Conservation (phyloP, 2,797 vertebrate species). For the Premnoplex brunnescens region DNA sequence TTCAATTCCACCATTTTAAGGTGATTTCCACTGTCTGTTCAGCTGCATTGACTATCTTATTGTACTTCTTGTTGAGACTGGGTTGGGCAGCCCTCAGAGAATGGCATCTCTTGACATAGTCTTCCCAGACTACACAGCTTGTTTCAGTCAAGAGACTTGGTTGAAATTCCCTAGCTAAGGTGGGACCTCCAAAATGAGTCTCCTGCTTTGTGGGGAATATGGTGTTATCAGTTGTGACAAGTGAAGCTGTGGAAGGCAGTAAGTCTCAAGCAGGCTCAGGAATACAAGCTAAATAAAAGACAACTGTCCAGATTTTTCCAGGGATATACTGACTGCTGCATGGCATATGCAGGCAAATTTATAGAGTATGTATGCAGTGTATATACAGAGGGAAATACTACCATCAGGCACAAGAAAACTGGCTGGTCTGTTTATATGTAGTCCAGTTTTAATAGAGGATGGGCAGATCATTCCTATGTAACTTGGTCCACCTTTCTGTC, state of each 20-base stretch:
- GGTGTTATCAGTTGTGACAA: not conserved
- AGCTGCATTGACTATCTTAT: not conserved
- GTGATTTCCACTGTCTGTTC: not conserved
- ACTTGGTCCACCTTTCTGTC: not conserved
- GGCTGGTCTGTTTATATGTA: not conserved
- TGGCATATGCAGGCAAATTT: not conserved
- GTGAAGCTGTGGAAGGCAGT: not conserved
- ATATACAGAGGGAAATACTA: not conserved
- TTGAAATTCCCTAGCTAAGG: not conserved
- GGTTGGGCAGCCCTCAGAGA: not conserved
- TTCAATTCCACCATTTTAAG: not conserved
- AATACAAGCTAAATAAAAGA: not conserved
- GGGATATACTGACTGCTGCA: not conserved
- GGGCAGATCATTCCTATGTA: not conserved
- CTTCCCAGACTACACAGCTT: not conserved
- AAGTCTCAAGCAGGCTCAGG: not conserved
- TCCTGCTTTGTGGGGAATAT: not conserved
- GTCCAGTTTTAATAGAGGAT: not conserved
- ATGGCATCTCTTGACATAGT: not conserved
- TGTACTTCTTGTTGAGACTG: not conserved
- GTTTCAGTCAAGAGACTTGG: not conserved
- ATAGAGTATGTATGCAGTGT: not conserved
- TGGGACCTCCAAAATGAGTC: not conserved
- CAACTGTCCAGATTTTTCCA: not conserved
- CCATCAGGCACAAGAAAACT: not conserved